These are phyloP conservation scores for Incurvaria masculella DNA, from an alignment of 2,888 invertebrate species.

Conservation along the genomic window DNA sequence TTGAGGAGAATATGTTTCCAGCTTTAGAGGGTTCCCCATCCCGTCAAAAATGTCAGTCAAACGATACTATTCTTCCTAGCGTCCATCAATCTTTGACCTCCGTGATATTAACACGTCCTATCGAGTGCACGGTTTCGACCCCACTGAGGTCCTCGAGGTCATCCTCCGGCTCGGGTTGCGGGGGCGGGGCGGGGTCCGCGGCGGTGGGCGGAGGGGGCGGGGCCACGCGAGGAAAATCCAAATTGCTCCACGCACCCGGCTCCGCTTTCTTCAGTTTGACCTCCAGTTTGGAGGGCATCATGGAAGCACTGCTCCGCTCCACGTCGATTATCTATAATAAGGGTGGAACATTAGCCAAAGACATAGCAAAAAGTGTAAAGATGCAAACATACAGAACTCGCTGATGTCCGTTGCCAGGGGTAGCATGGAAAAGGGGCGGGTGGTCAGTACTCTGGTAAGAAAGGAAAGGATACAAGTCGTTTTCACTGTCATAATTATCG, in stretches of 20 bases:
- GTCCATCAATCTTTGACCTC: constrained; percentile 19
- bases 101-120: constrained; percentile 41
- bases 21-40: too few relatives aligned
- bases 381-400: too few relatives aligned
- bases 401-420: too few relatives aligned
- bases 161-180: constrained; percentile 34
- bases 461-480: too few relatives aligned
- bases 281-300: constrained; percentile 90
- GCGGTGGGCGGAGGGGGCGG: constrained; percentile 22
- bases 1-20: too few relatives aligned
- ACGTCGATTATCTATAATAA: constrained; percentile 72
- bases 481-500: too few relatives aligned
- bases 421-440: too few relatives aligned
- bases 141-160: constrained; percentile 75
- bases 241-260: constrained; percentile 74
- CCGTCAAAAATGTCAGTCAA: too few relatives aligned
- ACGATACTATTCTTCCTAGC: neutral
- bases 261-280: constrained; percentile 87
- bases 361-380: too few relatives aligned
- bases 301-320: constrained; percentile 65
- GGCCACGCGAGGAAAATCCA: constrained; percentile 60
- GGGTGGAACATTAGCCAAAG: too few relatives aligned
- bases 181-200: constrained; percentile 16
- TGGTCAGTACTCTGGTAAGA: too few relatives aligned
- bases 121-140: constrained; percentile 50